Base-by-base conservation (phyloP, 1,140 invertebrate species). In the Solenopsis fugax region DNA sequence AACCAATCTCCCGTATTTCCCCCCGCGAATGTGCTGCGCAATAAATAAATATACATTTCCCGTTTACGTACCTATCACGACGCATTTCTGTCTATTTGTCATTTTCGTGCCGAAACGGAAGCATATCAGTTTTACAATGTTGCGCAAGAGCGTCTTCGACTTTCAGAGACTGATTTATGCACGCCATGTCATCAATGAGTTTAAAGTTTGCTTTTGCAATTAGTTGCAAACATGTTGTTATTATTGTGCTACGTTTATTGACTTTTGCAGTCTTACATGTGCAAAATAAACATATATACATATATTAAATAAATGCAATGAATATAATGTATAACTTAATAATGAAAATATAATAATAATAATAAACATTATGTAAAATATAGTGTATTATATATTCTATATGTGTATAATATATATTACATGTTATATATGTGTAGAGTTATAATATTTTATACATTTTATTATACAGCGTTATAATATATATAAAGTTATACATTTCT, bases 1-100 rank as follows among this genome's bases (percentile, higher is more conserved):
- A 64, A 85, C 60, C 86, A 87, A 87, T 21, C 50, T 34, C 5
- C 9, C 34, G 34, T 13, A 29, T 65, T 73, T 18, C 16, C 60
- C 60, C 37, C 41, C 21, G 24, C 41, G 41, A 6, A 9, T 12
- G 9, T 77, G 10, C 56, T 73, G 72, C 69, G 72, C 18, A 85
- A 58, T 29, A 29, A 84, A 75, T 41, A 58, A 84, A 75, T 52
- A 9, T n/a, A 52, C 21, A 21, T 54, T 85, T 77, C 3, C 21
- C 45, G 29, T 29, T 29, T 29, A 29, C 29, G 48, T 85, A 29
- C 34, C 50, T 58, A 16, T 60, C 48, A 34, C 52, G 16, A 13
- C 18, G 29, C 9, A 7, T 50, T 50, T 24, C 13, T n/a, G 16
- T 18, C 12, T 50, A 18, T 60, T 48, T 50, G 2, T 10, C n/a